Percentiles rank a stretch among this genome's conserved stretches.
These are phyloP conservation scores for Mobula hypostoma DNA, from an alignment of 2,113 vertebrate genomes.

Conservation along the genomic window DNA sequence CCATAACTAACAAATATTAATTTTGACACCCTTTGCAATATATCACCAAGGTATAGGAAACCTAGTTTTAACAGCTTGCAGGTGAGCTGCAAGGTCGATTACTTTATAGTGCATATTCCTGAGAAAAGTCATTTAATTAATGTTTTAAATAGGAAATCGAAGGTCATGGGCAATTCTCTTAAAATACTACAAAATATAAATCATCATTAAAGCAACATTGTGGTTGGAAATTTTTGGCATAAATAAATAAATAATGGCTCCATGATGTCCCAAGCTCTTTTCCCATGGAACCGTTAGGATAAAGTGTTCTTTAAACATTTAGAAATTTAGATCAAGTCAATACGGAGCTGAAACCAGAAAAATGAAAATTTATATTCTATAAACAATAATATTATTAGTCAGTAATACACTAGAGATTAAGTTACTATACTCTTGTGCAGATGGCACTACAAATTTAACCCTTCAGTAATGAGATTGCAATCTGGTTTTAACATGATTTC, in stretches of 20 bases:
- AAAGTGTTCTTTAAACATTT: not conserved
- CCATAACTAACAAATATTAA: not conserved
- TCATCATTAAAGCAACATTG: not conserved
- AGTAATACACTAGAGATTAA: not conserved
- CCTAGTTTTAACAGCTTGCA: not conserved
- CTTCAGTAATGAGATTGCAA: not conserved
- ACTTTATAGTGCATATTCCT: not conserved
- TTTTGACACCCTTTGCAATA: not conserved
- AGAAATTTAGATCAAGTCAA: not conserved
- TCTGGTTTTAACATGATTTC: not conserved
- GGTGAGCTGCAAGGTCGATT: not conserved
- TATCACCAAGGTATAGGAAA: not conserved
- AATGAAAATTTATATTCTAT: not conserved
- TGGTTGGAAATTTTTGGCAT: not conserved
- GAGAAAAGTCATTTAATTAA: not conserved
- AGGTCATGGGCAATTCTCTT: not conserved
- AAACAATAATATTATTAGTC: not conserved
- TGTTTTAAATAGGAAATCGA: not conserved
- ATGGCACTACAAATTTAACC: not conserved
- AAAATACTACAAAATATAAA: not conserved
- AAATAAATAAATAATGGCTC: slow-evolving; percentile 6
- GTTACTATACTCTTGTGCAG: not conserved
- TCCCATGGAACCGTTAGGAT: not conserved
- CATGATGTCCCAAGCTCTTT: not conserved
- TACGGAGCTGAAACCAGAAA: not conserved